These are phyloP conservation scores for Pundamilia nyererei DNA, from an alignment of 2,113 vertebrate species.

Conservation along the genomic window DNA sequence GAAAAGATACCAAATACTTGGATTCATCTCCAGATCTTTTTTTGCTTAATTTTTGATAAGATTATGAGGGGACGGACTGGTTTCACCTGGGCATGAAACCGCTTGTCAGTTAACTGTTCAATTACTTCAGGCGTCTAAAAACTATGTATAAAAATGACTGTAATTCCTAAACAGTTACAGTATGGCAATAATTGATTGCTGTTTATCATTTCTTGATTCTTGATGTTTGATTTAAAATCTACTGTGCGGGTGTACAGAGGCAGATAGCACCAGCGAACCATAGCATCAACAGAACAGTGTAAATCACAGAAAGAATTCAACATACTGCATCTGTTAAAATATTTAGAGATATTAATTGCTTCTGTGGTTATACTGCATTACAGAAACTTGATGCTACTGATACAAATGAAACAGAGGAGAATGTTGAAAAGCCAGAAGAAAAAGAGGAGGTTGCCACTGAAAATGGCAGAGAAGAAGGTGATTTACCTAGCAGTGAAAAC, in stretches of 20 bases:
- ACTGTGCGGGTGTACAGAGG: background rate
- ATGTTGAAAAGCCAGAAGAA: background rate
- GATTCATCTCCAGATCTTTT: background rate
- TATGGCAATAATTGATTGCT: background rate
- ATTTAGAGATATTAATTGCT: background rate
- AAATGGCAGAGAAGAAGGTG: background rate
- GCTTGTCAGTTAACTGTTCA: background rate
- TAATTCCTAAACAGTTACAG: background rate
- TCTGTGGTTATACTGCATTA: conserved; percentile 3
- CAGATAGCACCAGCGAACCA: background rate
- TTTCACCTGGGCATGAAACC: background rate
- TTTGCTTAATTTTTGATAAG: background rate
- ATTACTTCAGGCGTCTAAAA: background rate
- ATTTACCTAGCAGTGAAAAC: background rate
- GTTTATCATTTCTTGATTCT: background rate
- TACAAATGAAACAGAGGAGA: background rate
- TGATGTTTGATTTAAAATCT: background rate
- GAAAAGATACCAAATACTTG: background rate
- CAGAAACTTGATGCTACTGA: conserved; percentile 31
- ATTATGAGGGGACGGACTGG: background rate
- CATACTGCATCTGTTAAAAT: background rate
- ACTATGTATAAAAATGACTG: background rate
- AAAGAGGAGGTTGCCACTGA: background rate
- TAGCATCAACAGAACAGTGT: background rate
- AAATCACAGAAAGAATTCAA: background rate